Conservation (phyloP, 2,888 invertebrate species). For the Chymomyza caudatula region DNA sequence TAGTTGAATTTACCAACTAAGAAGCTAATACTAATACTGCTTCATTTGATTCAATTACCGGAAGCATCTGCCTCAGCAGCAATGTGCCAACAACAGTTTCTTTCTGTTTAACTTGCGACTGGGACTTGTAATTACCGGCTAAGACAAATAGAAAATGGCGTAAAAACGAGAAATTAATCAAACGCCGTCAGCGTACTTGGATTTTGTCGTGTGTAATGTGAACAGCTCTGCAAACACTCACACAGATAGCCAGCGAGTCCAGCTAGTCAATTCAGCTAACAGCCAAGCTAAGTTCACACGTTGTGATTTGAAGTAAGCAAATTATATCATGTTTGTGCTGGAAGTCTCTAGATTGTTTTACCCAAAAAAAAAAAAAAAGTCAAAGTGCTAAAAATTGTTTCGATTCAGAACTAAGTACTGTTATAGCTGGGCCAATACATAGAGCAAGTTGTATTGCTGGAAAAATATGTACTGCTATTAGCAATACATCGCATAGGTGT, state of each 20-base stretch:
- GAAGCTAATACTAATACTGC: slow-evolving; percentile 72
- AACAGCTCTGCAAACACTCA: slow-evolving; percentile 61
- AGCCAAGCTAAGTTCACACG: not conserved
- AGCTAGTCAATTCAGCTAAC: not conserved
- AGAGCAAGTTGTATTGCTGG: no score
- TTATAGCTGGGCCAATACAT: no score
- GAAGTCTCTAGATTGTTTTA: no score
- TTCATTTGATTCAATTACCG: slow-evolving; percentile 71
- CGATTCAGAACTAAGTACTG: no score
- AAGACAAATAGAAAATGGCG: slow-evolving; percentile 75
- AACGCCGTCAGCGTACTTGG: slow-evolving; percentile 17
- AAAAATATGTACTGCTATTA: no score
- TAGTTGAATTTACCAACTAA: slow-evolving; percentile 23
- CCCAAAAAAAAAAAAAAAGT: no score
- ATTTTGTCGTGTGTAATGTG: slow-evolving; percentile 58
- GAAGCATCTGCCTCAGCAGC: slow-evolving; percentile 52
- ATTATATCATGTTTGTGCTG: no score
- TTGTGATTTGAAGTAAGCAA: not conserved
- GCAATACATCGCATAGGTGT: no score
- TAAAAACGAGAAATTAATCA: slow-evolving; percentile 75
- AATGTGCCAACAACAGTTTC: slow-evolving; percentile 10
- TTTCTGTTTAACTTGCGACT: slow-evolving; percentile 20
- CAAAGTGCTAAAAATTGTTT: no score
- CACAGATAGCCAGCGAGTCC: not conserved
- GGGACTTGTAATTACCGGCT: slow-evolving; percentile 72